Evolutionary conservation across 2,113 vertebrate genomes (phyloP).

Genomic region (Dinomys branickii): DNA sequence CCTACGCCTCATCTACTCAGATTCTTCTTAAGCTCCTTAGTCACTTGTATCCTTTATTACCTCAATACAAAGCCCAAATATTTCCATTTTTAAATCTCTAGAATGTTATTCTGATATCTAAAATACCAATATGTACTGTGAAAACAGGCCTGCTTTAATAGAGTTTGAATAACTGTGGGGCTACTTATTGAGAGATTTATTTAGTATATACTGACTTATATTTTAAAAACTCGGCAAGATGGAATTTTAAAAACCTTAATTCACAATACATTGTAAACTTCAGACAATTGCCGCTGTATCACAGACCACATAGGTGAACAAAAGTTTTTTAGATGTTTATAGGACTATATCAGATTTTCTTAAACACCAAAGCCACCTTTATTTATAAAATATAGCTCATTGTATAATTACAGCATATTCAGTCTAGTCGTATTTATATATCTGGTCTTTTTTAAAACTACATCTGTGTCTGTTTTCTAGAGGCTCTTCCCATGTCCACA

Average conservation of each 20-base stretch:
- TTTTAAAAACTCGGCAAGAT: conserved; percentile 85
- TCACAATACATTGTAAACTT: conserved; percentile 87
- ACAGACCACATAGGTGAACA: conserved; percentile 81
- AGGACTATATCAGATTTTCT: conserved; percentile 92
- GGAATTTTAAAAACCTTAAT: conserved; percentile 85
- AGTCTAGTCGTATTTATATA: neutral
- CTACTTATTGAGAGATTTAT: conserved; percentile 80
- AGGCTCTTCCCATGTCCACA: neutral
- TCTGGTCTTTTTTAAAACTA: neutral
- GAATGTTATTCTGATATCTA: conserved; percentile 39
- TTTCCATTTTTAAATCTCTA: conserved; percentile 63
- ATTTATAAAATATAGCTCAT: neutral
- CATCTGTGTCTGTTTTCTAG: neutral
- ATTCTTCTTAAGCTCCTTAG: conserved; percentile 49
- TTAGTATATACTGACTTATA: conserved; percentile 82
- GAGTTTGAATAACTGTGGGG: conserved; percentile 71
- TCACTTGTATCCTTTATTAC: conserved; percentile 72
- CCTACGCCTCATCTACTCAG: neutral
- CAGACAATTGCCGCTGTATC: conserved; percentile 83
- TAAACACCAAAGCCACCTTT: neutral
- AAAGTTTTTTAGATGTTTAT: conserved; percentile 84
- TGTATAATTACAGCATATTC: neutral
- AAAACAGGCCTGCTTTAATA: conserved; percentile 80
- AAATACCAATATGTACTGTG: conserved; percentile 66
- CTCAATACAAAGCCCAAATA: conserved; percentile 72